These are phyloP conservation scores for Cynopterus sphinx DNA, from an alignment of 2,797 vertebrate species.

Conservation along the genomic window DNA sequence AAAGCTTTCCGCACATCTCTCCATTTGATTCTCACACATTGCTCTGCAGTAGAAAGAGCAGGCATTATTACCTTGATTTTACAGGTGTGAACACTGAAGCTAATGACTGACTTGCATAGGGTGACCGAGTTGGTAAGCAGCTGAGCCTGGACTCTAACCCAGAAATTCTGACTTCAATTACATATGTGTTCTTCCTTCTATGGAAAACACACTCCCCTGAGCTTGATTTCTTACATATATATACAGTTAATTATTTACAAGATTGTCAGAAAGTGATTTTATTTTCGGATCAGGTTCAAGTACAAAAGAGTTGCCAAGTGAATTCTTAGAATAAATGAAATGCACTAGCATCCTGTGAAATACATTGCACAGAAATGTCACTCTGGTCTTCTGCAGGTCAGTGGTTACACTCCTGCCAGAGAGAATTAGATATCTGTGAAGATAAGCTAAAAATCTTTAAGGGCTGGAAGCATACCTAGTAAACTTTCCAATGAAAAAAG, in stretches of 20 bases:
- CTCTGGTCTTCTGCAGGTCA: not conserved
- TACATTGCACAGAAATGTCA: not conserved
- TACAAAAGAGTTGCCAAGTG: not conserved
- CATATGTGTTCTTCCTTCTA: not conserved
- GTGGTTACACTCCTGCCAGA: not conserved
- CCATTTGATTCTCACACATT: not conserved
- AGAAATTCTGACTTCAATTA: not conserved
- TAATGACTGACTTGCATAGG: not conserved
- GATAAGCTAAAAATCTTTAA: not conserved
- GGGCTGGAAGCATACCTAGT: not conserved
- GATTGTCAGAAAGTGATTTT: not conserved
- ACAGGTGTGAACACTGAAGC: not conserved
- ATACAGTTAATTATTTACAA: not conserved
- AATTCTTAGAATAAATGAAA: not conserved
- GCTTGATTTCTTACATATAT: not conserved
- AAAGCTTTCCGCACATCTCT: not conserved
- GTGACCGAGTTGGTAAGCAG: not conserved
- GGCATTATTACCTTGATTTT: not conserved
- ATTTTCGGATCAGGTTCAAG: constrained; percentile 11
- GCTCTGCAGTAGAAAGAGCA: not conserved
- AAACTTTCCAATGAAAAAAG: not conserved
- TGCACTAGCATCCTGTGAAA: not conserved
- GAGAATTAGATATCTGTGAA: not conserved
- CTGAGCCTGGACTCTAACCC: not conserved
- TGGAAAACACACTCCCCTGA: not conserved